Percentiles rank a stretch among this genome's conserved stretches.
Evolutionary conservation across 2,113 vertebrate species (phyloP).

Genomic region (Blennius ocellaris): DNA sequence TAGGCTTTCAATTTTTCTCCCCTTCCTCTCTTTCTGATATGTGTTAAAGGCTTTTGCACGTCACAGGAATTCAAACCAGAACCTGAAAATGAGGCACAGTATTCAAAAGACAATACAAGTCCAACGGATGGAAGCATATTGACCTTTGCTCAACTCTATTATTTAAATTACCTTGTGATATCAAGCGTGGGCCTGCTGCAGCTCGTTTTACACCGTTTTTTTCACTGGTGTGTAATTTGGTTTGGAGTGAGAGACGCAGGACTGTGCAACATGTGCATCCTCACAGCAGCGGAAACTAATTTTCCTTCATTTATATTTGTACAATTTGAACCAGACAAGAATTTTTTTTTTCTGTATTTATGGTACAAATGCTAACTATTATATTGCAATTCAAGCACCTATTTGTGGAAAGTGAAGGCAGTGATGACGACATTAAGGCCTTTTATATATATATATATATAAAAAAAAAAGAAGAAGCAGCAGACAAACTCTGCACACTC

Average conservation of each 20-base stretch:
- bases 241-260: not conserved
- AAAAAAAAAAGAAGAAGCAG: no score
- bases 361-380: conserved; percentile 2
- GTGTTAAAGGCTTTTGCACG: conserved; percentile 31
- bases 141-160: not conserved
- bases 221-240: not conserved
- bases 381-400: conserved; percentile 17
- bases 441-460: no score
- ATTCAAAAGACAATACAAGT: conserved; percentile 43
- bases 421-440: conserved; percentile 1
- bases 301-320: not conserved
- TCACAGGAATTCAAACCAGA: conserved; percentile 20
- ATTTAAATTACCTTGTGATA: not conserved
- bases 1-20: conserved; percentile 13
- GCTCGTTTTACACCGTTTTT: not conserved
- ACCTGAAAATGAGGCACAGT: conserved; percentile 55
- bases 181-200: not conserved
- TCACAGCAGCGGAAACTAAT: not conserved
- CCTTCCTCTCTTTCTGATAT: conserved; percentile 33
- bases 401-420: conserved; percentile 22
- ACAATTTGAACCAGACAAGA: not conserved
- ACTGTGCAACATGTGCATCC: not conserved
- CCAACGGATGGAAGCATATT: conserved; percentile 40
- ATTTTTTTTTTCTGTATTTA: not conserved
- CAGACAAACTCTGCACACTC: not conserved